Base-by-base conservation (phyloP, 2,113 vertebrate genomes). In the Piaya cayana region DNA sequence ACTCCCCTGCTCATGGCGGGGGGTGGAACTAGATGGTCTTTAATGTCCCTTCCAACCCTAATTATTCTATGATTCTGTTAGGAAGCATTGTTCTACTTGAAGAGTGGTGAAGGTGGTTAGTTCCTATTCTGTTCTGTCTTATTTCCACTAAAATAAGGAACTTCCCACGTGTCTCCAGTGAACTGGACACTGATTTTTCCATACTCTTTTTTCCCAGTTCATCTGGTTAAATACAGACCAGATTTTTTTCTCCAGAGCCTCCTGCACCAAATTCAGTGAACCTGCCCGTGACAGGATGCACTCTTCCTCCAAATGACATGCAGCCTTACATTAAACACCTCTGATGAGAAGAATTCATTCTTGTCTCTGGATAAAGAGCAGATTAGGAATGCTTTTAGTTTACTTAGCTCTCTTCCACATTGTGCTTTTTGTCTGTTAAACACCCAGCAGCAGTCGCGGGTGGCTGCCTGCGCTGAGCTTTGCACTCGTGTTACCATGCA, bases 401-500 rank as follows among this genome's bases (percentile, higher is more conserved):
- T 18, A 6, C 6, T 36, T 8, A 29, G 29, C 13, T 23, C 49
- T 32, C 37, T 27, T 15, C 27, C 47, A 36, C 47, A 2, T 21
- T 8, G 22, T 42, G 22, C 21, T 16, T 22, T 42, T 11, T 18
- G 29, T 7, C 71, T 32, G n/a, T 14, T 18, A 19, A 30, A 3
- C 59, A 6, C 45, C 2, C 0, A 2, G 71, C 43, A 56, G 63
- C 3, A 15, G 23, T 12, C 3, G 22, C 1, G 1, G 17, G 32
- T 8, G 45, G 21, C 56, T 62, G 58, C 50, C 50, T 10, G 50
- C 4, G 36, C 36, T 8, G 32, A 16, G 34, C 62, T 29, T 34
- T 4, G 10, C 9, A 1, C 47, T 12, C 2, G 1, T 30, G 72
- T 20, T 15, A 32, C 53, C 29, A 12, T 3, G 21, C 39, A 13